Percentiles rank a stretch among this genome's conserved stretches.
These are phyloP conservation scores for Brachycybe producta DNA, from an alignment of 2,888 invertebrate species.

Conservation along the genomic window DNA sequence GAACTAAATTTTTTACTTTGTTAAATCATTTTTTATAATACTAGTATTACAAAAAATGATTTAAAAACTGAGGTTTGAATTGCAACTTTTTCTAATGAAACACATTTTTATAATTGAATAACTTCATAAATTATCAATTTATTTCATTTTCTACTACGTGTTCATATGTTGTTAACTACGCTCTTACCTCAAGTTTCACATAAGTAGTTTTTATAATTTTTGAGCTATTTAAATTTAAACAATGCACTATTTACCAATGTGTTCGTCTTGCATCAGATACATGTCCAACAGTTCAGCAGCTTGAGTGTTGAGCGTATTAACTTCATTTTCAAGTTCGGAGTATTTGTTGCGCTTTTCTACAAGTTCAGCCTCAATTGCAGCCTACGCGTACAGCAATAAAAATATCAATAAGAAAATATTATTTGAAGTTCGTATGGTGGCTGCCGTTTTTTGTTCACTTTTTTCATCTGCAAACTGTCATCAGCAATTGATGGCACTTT, in stretches of 20 bases:
- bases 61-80: no score
- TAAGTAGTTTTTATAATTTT: no score
- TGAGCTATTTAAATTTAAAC: no score
- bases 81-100: no score
- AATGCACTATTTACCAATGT: conserved; percentile 35
- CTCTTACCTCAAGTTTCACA: no score
- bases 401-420: not conserved
- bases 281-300: conserved; percentile 34
- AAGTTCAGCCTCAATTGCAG: conserved; percentile 25
- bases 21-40: no score
- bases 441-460: conserved; percentile 4
- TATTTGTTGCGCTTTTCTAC: conserved; percentile 22
- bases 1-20: no score
- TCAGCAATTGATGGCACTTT: not conserved
- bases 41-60: no score
- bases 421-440: not conserved
- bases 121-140: no score
- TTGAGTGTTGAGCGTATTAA: conserved; percentile 22
- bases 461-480: conserved; percentile 1
- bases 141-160: no score
- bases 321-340: conserved; percentile 23
- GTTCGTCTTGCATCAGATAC: conserved; percentile 37
- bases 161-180: no score
- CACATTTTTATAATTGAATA: no score
- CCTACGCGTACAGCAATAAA: conserved; percentile 19